Evolutionary conservation across 1,140 invertebrate species (phyloP).

Genomic region (Bemisia tabaci): DNA sequence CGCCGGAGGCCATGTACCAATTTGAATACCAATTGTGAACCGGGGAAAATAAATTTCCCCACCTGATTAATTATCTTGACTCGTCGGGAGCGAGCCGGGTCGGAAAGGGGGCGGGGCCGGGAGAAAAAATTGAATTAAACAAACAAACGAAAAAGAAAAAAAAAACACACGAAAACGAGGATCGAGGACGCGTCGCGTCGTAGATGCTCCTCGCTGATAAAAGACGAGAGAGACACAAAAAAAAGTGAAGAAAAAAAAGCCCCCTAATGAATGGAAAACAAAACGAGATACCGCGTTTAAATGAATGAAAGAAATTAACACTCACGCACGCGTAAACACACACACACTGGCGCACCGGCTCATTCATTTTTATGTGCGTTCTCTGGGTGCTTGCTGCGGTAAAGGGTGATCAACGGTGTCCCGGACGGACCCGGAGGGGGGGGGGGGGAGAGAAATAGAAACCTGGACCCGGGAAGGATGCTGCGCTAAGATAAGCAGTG

Average conservation of each 20-base stretch:
- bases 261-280: not conserved
- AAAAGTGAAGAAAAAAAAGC: not conserved
- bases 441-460: not conserved
- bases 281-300: not conserved
- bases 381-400: not conserved
- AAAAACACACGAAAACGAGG: not conserved
- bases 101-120: not conserved
- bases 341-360: not conserved
- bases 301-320: not conserved
- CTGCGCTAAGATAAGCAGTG: not conserved
- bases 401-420: not conserved
- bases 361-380: not conserved
- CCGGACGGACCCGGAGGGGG: not conserved
- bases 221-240: not conserved
- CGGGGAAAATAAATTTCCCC: not conserved
- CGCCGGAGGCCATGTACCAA: not conserved
- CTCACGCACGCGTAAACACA: not conserved
- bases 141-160: not conserved
- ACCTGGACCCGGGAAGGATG: not conserved
- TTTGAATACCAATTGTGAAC: not conserved
- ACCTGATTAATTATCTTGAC: not conserved
- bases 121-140: not conserved
- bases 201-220: not conserved
- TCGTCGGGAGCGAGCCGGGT: not conserved
- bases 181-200: not conserved